These are phyloP conservation scores for Pseudorhombus dupliciocellatus DNA, from an alignment of 2,113 vertebrate species.

Conservation along the genomic window DNA sequence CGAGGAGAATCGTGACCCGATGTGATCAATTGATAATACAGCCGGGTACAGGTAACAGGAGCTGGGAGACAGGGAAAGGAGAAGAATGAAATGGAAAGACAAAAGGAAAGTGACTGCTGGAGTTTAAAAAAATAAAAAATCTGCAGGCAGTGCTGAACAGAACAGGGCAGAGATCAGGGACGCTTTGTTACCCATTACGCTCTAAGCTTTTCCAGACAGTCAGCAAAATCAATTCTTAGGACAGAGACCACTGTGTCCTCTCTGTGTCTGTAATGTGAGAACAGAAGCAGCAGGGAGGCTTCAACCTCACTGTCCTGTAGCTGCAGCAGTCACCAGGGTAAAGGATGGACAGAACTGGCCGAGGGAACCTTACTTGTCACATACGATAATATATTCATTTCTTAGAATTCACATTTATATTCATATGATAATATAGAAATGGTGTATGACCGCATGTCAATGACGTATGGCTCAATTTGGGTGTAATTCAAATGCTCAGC, in stretches of 20 bases:
- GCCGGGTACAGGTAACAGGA: too few species aligned
- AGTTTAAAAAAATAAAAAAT: background rate
- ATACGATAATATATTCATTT: background rate
- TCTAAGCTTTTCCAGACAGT: conserved; percentile 36
- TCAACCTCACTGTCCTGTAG: conserved; percentile 15
- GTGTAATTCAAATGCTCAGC: too few species aligned
- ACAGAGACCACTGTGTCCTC: conserved; percentile 23
- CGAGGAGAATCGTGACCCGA: background rate
- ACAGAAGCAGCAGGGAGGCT: conserved; percentile 3
- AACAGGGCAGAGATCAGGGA: conserved; percentile 46
- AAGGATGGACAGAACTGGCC: background rate
- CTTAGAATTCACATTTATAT: background rate
- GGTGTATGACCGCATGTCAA: too few species aligned
- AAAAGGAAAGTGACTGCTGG: conserved; percentile 7
- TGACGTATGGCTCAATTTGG: too few species aligned
- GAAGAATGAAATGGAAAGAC: background rate
- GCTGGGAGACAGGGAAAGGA: background rate
- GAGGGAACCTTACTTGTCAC: too few species aligned
- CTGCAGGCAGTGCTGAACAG: conserved; percentile 32
- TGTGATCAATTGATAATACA: background rate
- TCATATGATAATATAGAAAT: too few species aligned
- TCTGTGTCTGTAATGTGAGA: conserved; percentile 24
- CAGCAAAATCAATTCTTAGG: conserved; percentile 39
- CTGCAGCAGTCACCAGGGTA: conserved; percentile 12
- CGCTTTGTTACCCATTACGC: conserved; percentile 32